Percentiles rank a stretch among this genome's conserved stretches.
phyloP scores from a whole-genome alignment of 2,888 invertebrate genomes.

The Ichneumoninae sp. region DNA sequence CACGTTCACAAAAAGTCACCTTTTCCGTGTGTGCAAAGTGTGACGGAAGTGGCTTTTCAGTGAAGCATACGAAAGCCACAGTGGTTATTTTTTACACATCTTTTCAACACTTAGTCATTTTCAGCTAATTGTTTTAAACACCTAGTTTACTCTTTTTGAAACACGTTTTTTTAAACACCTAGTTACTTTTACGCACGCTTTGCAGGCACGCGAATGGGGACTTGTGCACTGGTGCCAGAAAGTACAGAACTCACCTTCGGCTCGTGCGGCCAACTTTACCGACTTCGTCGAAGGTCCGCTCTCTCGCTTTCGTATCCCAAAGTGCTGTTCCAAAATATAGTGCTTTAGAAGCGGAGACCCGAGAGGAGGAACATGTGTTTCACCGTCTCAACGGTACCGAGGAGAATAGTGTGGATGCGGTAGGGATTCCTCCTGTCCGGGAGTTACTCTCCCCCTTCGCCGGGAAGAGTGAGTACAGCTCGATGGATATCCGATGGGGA shows the following conservation, averaged over 20 bases:
- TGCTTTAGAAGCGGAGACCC: not conserved
- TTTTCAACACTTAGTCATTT: no score
- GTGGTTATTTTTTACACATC: no score
- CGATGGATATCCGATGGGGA: conserved; percentile 15
- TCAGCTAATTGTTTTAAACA: no score
- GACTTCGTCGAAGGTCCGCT: not conserved
- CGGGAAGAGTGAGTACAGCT: conserved; percentile 35
- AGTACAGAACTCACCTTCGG: not conserved
- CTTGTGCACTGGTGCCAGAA: no score
- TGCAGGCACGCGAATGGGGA: no score
- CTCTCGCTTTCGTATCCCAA: no score
- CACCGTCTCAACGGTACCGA: conserved; percentile 21
- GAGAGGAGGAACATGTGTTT: conserved; percentile 34
- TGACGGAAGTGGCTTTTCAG: not conserved
- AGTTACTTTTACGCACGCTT: not conserved
- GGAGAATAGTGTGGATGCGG: not conserved
- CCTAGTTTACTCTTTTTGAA: no score
- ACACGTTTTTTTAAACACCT: no score
- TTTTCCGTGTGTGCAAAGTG: not conserved
- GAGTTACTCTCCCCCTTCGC: conserved; percentile 41
- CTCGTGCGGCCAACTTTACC: not conserved
- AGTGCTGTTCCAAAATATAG: not conserved
- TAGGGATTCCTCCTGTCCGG: conserved; percentile 43
- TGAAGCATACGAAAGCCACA: not conserved
- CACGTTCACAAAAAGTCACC: not conserved